Percentiles rank a stretch among this genome's conserved stretches.
These are phyloP conservation scores for Drosophila nigromelanica DNA, from an alignment of 1,140 invertebrate genomes.

Conservation along the genomic window DNA sequence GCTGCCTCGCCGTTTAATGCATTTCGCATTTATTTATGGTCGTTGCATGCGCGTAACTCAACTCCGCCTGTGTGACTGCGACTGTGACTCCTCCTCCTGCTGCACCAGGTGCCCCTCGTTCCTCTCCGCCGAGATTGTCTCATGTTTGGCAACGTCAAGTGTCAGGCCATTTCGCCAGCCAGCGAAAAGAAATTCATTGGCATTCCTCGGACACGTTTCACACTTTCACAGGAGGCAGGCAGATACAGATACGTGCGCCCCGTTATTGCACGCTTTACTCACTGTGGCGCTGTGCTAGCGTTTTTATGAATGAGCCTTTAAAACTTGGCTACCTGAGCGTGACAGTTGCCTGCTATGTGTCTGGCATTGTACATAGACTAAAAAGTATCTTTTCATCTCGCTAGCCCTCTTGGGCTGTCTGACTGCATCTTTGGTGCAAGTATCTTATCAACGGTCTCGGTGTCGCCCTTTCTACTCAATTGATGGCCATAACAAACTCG, in stretches of 20 bases:
- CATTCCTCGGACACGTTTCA: slow-evolving; percentile 74
- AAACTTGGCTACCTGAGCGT: slow-evolving; percentile 23
- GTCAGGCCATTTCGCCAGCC: slow-evolving; percentile 64
- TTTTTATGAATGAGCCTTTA: slow-evolving; percentile 39
- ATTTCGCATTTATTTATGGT: slow-evolving; percentile 81
- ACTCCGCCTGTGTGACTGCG: slow-evolving; percentile 34
- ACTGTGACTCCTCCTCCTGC: background rate
- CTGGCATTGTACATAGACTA: slow-evolving; percentile 5
- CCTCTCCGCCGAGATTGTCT: slow-evolving; percentile 21
- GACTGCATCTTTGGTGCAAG: slow-evolving; percentile 6
- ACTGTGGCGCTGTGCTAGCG: background rate
- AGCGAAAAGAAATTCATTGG: slow-evolving; percentile 65
- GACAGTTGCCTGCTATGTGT: background rate
- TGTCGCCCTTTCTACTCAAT: slow-evolving; percentile 7
- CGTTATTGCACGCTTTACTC: slow-evolving; percentile 14
- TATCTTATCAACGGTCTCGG: slow-evolving; percentile 32
- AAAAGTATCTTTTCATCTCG: slow-evolving; percentile 40
- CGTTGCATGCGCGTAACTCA: slow-evolving; percentile 75
- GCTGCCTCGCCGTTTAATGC: slow-evolving; percentile 66
- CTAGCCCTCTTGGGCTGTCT: background rate
- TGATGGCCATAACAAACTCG: slow-evolving; percentile 17
- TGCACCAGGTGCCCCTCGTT: too few relatives aligned
- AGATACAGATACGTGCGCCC: slow-evolving; percentile 7
- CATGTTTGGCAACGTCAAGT: slow-evolving; percentile 76
- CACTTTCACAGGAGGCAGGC: slow-evolving; percentile 64